Evolutionary conservation across 2,888 invertebrate species (phyloP).

Genomic region (Spilosoma lubricipeda): DNA sequence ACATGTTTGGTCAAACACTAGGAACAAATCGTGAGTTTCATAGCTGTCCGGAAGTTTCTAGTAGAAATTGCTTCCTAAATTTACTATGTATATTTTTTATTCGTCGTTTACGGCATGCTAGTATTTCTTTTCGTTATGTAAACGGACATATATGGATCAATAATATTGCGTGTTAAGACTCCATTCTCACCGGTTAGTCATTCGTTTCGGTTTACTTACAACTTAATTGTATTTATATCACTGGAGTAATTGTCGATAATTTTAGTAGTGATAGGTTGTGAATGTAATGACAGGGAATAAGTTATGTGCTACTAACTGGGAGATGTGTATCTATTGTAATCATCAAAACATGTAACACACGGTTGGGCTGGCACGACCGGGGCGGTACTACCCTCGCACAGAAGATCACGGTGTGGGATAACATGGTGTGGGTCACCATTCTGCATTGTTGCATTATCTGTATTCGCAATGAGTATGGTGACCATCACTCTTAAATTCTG

Average conservation of each 20-base stretch:
- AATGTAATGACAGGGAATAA: neutral
- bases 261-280: neutral
- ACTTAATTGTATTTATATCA: neutral
- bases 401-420: too few relatives aligned
- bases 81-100: conserved; percentile 7
- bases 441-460: too few relatives aligned
- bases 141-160: conserved; percentile 1
- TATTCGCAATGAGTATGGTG: too few relatives aligned
- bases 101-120: neutral
- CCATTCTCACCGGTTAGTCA: neutral
- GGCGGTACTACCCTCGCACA: too few relatives aligned
- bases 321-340: too few relatives aligned
- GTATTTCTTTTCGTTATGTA: conserved; percentile 17
- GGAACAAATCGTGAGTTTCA: neutral
- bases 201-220: neutral
- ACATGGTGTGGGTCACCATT: too few relatives aligned
- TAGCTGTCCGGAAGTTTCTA: conserved; percentile 14
- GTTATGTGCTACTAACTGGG: too few relatives aligned
- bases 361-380: too few relatives aligned
- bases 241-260: neutral
- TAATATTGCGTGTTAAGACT: conserved; percentile 15
- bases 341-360: too few relatives aligned
- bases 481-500: too few relatives aligned
- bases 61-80: conserved; percentile 23
- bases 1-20: neutral